These are phyloP conservation scores for Okapia johnstoni DNA, from an alignment of 2,113 vertebrate genomes.

Conservation along the genomic window DNA sequence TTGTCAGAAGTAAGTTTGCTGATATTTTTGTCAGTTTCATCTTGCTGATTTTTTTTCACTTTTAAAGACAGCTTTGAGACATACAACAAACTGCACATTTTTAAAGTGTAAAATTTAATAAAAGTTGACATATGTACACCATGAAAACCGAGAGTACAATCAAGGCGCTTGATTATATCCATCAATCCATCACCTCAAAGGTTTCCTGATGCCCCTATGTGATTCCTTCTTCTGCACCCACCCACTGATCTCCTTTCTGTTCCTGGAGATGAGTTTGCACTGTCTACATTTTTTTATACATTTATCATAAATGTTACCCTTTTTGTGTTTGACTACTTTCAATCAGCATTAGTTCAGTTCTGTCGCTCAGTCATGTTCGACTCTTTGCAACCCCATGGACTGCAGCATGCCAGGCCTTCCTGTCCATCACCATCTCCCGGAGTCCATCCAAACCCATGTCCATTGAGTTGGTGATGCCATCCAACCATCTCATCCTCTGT, in stretches of 20 bases:
- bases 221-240: not conserved
- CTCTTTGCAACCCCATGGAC: not conserved
- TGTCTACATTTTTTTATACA: not conserved
- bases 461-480: not conserved
- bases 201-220: not conserved
- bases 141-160: not conserved
- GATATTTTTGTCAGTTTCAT: not conserved
- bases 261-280: not conserved
- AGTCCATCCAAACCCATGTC: fast-evolving
- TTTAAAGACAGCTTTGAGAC: not conserved
- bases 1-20: not conserved
- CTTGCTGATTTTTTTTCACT: not conserved
- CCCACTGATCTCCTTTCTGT: not conserved
- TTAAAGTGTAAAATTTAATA: not conserved
- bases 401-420: fast-evolving
- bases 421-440: not conserved
- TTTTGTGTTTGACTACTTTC: not conserved
- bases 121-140: not conserved
- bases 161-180: not conserved
- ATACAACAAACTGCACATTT: not conserved
- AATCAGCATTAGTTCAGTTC: not conserved
- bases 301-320: not conserved
- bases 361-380: fast-evolving
- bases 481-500: not conserved
- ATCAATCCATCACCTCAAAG: not conserved